Evolutionary conservation across 2,113 vertebrate species (phyloP), one percentile per base, ranked within the genome.

Genomic region (Gadus chalcogrammus): DNA sequence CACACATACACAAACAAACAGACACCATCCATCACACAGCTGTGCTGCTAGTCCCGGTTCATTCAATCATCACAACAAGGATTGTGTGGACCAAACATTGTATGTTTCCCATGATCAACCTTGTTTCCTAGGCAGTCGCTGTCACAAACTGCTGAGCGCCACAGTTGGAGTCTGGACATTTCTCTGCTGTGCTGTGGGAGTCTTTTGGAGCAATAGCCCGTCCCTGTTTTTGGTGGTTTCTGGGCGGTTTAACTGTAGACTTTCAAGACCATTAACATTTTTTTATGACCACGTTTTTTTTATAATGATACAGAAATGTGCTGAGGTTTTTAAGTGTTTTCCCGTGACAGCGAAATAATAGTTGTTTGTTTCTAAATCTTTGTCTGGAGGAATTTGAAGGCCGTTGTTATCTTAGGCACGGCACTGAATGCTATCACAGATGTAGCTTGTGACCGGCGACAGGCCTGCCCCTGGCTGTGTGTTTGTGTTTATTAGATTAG

Each of bases 401-500:
- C 67, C 48, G 24, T 68, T 15, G 5, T 17, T 68, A 61, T n/a
- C 53, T 56, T 55, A 53, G 66, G 20, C 70, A 31, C 64, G 75
- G 65, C 55, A n/a, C 79, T 63, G 61, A 12, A 22, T 42, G 69
- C 67, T 55, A 66, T 71, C 79, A 84, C 69, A 79, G 65, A 61
- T 22, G 58, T 0, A 60, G 64, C 80, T 84, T 88, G 78, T 88
- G 84, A 87, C 75, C 55, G 31, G n/a, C 53, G 52, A 69, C 71
- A 22, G 22, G 18, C 84, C 77, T 72, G 69, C 73, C 78, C 71
- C 77, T 74, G 77, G 67, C 65, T 61, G 42, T 55, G 48, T 78
- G 31, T 35, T 4, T 35, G 69, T 20, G 64, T 83, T 84, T 76
- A 82, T 86, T 85, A 85, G 83, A 87, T 85, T 84, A 84, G 72